Base-by-base conservation (phyloP, 64 coral and sea anemone species). In the Montipora efflorescens region DNA sequence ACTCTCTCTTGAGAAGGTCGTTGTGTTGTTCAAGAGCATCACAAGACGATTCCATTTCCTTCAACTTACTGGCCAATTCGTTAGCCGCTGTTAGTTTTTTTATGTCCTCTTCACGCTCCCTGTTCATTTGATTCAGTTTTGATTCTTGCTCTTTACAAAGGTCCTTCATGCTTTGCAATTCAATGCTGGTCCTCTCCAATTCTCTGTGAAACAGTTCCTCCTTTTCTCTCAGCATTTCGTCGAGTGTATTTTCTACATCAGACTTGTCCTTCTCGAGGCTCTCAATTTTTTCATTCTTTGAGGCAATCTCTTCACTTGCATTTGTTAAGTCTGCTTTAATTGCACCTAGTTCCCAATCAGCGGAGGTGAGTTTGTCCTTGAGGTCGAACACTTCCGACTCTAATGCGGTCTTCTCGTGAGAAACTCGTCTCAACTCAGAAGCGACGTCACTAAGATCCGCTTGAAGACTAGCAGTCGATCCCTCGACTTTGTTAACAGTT, bases 371-470 rank as follows among this genome's bases (percentile, higher is more conserved):
- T 47, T 21, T 86, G 47, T 86, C 82, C n/a, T 86, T 86, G 1
- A 86, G 62, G 19, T 86, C 82, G 47, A 72, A 71, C 43, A 86
- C 19, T 48, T 86, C 82, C 19, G 82, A 86, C 22, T 86, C 66
- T 6, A 86, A 86, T 21, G 62, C 66, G 48, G 82, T 86, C 43
- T 86, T 86, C 9, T 71, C 82, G 1, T 86, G 82, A 16, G 64
- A 86, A 20, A 86, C 82, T 23, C 68, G 62, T 22, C 66, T 68
- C 66, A 86, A 46, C 46, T 72, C 66, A 18, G 66, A 51, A 11
- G 62, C 66, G 4, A 86, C 47, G 5, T 86, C 82, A 70, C 64
- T 86, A 25, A 86, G 82, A 22, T 86, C 46, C 22, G 62, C 82
- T 50, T 71, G 82, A 16, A 86, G 47, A 70, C 47, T 69, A 13